Evolutionary conservation across 2,888 invertebrate species (phyloP).

Genomic region (Pristionchus fissidentatus): DNA sequence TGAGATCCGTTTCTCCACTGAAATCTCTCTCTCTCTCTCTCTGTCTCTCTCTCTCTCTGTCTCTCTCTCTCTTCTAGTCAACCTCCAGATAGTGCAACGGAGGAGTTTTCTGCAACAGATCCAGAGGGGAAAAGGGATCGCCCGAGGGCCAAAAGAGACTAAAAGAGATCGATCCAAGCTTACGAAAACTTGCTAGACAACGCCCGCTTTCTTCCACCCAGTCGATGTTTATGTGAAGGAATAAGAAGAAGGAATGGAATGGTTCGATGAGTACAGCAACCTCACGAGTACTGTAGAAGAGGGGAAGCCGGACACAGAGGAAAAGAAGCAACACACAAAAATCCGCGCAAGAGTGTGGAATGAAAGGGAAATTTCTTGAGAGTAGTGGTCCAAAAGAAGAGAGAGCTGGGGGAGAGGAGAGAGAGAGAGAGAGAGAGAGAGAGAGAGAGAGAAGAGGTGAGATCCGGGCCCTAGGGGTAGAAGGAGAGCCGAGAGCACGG

Average conservation of each 20-base stretch:
- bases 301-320: neutral
- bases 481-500: neutral
- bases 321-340: neutral
- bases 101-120: neutral
- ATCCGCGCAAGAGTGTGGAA: conserved; percentile 23
- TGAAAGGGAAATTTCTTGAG: conserved; percentile 43
- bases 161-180: neutral
- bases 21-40: neutral
- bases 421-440: conserved; percentile 17
- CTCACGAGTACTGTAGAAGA: neutral
- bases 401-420: neutral
- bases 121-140: neutral
- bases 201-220: too few relatives aligned
- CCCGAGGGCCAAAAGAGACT: neutral
- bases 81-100: conserved; percentile 23
- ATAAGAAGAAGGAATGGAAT: neutral
- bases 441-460: conserved; percentile 16
- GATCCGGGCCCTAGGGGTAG: conserved; percentile 10
- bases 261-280: neutral
- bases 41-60: neutral
- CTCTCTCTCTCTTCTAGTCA: neutral
- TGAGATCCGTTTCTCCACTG: conserved; percentile 2
- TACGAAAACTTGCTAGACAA: conserved; percentile 7
- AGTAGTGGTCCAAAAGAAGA: conserved; percentile 40
- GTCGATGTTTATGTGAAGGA: too few relatives aligned